Conservation (phyloP, 2,888 invertebrate species). For the Venustoraphidia nigricollis region DNA sequence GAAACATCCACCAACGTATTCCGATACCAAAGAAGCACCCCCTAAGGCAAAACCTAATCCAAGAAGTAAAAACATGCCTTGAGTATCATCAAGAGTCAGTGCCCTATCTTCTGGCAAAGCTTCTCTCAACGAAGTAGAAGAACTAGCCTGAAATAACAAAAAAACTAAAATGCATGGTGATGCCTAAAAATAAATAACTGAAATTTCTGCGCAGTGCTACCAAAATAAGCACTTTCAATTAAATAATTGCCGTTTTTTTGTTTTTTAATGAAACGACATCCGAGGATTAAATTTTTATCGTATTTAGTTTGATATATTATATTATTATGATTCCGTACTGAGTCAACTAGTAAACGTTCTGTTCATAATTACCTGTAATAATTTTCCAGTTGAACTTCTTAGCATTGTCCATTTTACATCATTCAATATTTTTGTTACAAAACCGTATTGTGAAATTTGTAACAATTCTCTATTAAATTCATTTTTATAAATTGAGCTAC, state of each 20-base stretch:
- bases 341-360: no score
- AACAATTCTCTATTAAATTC: slow-evolving; percentile 44
- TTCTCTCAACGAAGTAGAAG: slow-evolving; percentile 27
- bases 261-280: not conserved
- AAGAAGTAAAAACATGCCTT: slow-evolving; percentile 66
- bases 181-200: not conserved
- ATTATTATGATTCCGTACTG: no score
- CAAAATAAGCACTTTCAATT: not conserved
- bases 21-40: slow-evolving; percentile 43
- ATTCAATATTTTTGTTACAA: slow-evolving; percentile 45
- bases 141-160: slow-evolving; percentile 27
- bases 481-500: slow-evolving; percentile 44
- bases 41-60: slow-evolving; percentile 53
- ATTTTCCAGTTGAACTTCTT: slow-evolving; percentile 40
- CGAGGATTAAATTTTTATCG: not conserved
- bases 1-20: slow-evolving; percentile 55
- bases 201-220: no score
- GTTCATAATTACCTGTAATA: slow-evolving; percentile 38
- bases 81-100: slow-evolving; percentile 62
- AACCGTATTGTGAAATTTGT: slow-evolving; percentile 48
- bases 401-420: slow-evolving; percentile 62
- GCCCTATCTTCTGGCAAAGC: slow-evolving; percentile 48
- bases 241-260: not conserved
- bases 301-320: no score
- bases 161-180: not conserved